Base-by-base conservation (phyloP, 2,797 vertebrate genomes). In the Cirrhinus mrigala region DNA sequence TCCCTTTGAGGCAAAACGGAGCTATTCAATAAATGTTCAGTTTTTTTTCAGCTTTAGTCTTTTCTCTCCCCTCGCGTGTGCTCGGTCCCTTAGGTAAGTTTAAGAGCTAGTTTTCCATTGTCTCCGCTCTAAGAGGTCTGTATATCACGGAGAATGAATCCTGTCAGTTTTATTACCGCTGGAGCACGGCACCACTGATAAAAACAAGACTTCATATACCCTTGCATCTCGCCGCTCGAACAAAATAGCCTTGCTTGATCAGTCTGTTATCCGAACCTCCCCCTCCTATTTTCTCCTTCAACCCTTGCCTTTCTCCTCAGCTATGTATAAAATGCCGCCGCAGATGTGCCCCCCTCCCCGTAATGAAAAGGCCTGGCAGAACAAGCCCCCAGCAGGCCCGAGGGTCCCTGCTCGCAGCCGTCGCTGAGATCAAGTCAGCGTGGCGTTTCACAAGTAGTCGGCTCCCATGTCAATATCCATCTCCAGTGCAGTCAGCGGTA, bases 141-240 rank as follows among this genome's bases (percentile, higher is more conserved):
- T 96, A 96, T 94, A 96, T 96, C 95, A 96, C 92, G 71, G 90
- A 89, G 93, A 96, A 96, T 95, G 95, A 95, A 95, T 94, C 93
- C 95, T 95, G 95, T 96, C 95, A 96, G 89, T 95, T 95, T 96
- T 96, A 96, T 96, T 95, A 95, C 95, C 94, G 91, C 92, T 93
- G 94, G 93, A 95, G 94, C 94, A 93, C 89, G 91, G 93, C 93
- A 90, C 92, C 92, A 90, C 91, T 89, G 94, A 95, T 95, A 95
- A 95, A 95, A 95, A 95, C 94, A 95, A 94, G 93, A 93, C 93
- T 94, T 95, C 92, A 94, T 95, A 95, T 92, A 92, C 91, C 90
- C 90, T 89, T 92, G 86, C 92, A 93, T 94, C 94, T 94, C 92
- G 87, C 92, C 83, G 90, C 93, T 87, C 93, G 92, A 93, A 95